phyloP scores from a whole-genome alignment of 1,140 invertebrate species.

The Psix sp. region DNA sequence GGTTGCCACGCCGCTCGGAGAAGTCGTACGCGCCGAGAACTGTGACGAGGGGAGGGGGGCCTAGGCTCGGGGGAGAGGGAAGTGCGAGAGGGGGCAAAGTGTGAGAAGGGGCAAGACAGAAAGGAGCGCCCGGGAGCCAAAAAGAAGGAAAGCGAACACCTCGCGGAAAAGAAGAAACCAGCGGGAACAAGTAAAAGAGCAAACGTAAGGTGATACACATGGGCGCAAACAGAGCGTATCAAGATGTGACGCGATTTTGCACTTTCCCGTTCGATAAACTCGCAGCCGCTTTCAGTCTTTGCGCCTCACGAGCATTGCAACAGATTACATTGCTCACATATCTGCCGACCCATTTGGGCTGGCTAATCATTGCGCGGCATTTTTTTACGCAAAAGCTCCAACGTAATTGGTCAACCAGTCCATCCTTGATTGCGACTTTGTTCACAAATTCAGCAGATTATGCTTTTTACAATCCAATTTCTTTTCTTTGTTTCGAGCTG shows the following conservation, averaged over 20 bases:
- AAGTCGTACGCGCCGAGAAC: conserved; percentile 32
- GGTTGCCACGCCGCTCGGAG: conserved; percentile 44
- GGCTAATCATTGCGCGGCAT: no score
- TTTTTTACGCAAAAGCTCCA: no score
- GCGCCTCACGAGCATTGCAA: conserved; percentile 9
- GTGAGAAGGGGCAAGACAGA: background rate
- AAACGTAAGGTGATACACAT: conserved; percentile 44
- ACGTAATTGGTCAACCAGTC: no score
- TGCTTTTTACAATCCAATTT: no score
- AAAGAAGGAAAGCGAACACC: conserved; percentile 44
- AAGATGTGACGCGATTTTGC: conserved; percentile 35
- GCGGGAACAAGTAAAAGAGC: conserved; percentile 24
- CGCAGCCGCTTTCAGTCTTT: conserved; percentile 33
- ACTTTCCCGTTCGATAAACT: conserved; percentile 36
- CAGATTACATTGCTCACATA: conserved; percentile 25
- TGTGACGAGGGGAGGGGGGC: conserved; percentile 11
- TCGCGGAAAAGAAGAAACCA: conserved; percentile 32
- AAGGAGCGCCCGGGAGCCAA: conserved; percentile 30
- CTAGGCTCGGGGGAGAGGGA: background rate
- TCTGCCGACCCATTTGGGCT: no score
- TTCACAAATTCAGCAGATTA: no score
- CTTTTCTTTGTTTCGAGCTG: no score
- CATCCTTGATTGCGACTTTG: no score
- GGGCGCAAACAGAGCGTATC: conserved; percentile 48
- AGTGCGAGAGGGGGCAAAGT: background rate